Percentiles rank a stretch among this genome's conserved stretches.
These are phyloP conservation scores for Halictus ligatus DNA, from an alignment of 2,888 invertebrate species.

Conservation along the genomic window DNA sequence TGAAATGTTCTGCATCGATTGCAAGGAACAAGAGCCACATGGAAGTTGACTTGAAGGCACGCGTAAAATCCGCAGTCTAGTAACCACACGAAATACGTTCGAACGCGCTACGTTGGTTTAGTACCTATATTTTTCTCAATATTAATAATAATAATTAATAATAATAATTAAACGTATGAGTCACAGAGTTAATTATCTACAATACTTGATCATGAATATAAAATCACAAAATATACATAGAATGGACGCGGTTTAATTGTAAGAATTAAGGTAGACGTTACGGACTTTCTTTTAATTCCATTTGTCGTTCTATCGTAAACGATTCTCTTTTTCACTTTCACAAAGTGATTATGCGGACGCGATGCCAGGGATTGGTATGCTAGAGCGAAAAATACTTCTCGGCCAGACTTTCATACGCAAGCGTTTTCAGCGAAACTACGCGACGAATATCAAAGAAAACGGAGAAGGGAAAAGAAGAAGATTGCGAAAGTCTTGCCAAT, in stretches of 20 bases:
- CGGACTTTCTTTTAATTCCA: conserved; percentile 42
- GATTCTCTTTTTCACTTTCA: conserved; percentile 57
- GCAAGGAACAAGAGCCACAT: background rate
- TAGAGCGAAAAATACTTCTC: conserved; percentile 33
- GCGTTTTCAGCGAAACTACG: conserved; percentile 16
- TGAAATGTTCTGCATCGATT: background rate
- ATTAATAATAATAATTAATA: conserved; percentile 74
- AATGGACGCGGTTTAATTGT: conserved; percentile 74
- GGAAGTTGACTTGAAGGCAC: background rate
- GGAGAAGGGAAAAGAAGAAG: background rate
- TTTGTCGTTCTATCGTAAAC: conserved; percentile 31
- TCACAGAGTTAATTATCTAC: conserved; percentile 83
- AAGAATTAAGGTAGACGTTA: conserved; percentile 59
- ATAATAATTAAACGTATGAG: conserved; percentile 79
- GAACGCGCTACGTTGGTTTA: conserved; percentile 78
- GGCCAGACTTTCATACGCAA: conserved; percentile 12
- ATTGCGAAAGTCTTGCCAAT: background rate
- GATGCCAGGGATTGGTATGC: conserved; percentile 24
- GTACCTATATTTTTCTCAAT: conserved; percentile 78
- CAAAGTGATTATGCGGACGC: conserved; percentile 44
- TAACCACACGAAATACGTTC: conserved; percentile 44
- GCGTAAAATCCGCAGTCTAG: background rate
- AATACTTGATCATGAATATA: conserved; percentile 83
- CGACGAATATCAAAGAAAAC: conserved; percentile 31
- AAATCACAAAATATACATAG: conserved; percentile 85